Base-by-base conservation (phyloP, 1,140 invertebrate species). In the Drosophila ananassae region DNA sequence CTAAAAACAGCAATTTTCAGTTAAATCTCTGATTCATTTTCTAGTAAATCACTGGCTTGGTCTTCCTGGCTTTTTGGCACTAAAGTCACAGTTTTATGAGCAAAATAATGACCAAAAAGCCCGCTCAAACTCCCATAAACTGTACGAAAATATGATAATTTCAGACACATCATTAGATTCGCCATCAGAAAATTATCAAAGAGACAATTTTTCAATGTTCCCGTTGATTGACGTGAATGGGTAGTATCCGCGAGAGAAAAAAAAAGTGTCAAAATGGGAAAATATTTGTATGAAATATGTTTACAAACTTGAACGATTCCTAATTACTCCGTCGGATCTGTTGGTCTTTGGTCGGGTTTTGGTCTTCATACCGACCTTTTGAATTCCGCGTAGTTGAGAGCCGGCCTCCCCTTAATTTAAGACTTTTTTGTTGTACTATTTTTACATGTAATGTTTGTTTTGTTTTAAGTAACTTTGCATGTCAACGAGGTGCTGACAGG, bases 401-500 rank as follows among this genome's bases (percentile, higher is more conserved):
- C 61, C 54, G 62, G 61, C 68, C 60, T 74, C 75, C 56, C 61
- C 62, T 59, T 53, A 57, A 54, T 54, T 76, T 51, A 57, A 47
- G 37, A 25, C 57, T 57, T 50, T 51, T 44, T 37, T 17, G 3
- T 67, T 63, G 41, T 53, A 51, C 24, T 73, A 57, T 52, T 46
- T 44, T 60, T 41, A 50, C 48, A 39, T 73, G 51, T 73, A 63
- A 62, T 73, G 56, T 73, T 53, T 60, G 32, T 55, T 73, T 41
- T 61, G 47, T 28, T 61, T 39, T 84, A 87, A 85, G 81, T 87
- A 85, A 87, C 74, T 85, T 85, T 85, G 81, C 81, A 85, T 85
- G 81, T 85, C 82, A 77, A 48, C 62, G 52, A 55, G 50, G 39
- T 37, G 62, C 67, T 53, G 71, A 48, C 69, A 59, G 60, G 60